Percentiles rank a stretch among this genome's conserved stretches.
Evolutionary conservation across 2,797 vertebrate genomes (phyloP).

Genomic region (Gambusia yucatana): DNA sequence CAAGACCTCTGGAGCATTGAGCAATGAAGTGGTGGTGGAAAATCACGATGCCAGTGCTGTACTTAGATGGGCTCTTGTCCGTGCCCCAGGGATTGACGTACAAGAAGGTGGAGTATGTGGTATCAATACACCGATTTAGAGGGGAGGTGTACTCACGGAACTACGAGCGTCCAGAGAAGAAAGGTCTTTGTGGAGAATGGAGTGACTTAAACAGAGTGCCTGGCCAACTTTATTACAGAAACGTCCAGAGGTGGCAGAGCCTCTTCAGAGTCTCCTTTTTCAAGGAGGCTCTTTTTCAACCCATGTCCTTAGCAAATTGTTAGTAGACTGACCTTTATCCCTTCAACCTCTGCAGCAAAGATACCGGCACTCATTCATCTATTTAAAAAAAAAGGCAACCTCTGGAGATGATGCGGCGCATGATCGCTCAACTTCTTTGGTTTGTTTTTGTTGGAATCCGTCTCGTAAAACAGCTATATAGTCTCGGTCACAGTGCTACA

Average conservation of each 20-base stretch:
- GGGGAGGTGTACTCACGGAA: conserved; percentile 90
- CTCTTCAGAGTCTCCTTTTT: conserved; percentile 90
- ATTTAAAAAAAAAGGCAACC: background rate
- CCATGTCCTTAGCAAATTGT: background rate
- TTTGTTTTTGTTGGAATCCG: background rate
- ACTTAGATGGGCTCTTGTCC: conserved; percentile 92
- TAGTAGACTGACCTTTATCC: background rate
- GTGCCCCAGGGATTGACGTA: conserved; percentile 89
- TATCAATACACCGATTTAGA: conserved; percentile 92
- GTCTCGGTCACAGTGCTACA: background rate
- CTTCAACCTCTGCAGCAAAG: background rate
- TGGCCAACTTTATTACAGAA: conserved; percentile 84
- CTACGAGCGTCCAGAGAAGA: conserved; percentile 87
- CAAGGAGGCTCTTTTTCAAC: background rate
- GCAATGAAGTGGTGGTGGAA: conserved; percentile 87
- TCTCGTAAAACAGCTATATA: background rate
- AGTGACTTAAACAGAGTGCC: conserved; percentile 86
- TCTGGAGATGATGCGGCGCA: background rate
- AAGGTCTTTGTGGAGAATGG: conserved; percentile 94
- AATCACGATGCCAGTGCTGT: conserved; percentile 92
- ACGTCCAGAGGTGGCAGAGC: conserved; percentile 89
- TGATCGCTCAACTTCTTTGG: background rate
- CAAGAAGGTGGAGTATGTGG: conserved; percentile 88
- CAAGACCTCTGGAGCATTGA: conserved; percentile 80
- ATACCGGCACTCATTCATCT: background rate